Conservation (phyloP, 2,797 vertebrate species). For the Psittacula echo region DNA sequence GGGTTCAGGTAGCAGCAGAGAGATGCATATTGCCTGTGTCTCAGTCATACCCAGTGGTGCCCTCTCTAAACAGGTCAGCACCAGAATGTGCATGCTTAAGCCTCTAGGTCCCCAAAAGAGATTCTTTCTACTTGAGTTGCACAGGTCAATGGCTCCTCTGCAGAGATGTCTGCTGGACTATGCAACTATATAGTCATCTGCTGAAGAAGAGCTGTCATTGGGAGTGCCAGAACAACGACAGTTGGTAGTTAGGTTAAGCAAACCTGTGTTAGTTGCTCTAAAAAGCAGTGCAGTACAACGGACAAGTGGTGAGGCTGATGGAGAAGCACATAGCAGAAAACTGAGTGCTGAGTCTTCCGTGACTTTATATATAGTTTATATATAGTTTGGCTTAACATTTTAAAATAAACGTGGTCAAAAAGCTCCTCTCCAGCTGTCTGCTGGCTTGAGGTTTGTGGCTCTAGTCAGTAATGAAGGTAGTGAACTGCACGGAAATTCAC, state of each 20-base stretch:
- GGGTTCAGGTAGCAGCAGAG: not conserved
- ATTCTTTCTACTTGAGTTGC: not conserved
- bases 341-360: not conserved
- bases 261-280: not conserved
- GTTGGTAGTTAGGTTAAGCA: not conserved
- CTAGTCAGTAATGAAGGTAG: not conserved
- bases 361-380: not conserved
- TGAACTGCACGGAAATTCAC: constrained; percentile 18
- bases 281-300: not conserved
- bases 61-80: not conserved
- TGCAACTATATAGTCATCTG: not conserved
- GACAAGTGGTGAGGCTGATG: not conserved
- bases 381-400: not conserved
- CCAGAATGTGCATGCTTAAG: not conserved
- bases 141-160: not conserved
- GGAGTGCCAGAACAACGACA: not conserved
- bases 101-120: not conserved
- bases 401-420: not conserved
- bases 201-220: not conserved
- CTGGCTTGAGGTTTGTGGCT: constrained; percentile 22
- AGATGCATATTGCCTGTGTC: rapidly evolving
- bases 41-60: not conserved
- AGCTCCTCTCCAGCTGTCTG: constrained; percentile 9
- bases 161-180: not conserved
- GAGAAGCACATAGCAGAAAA: not conserved